A percentile compares a stretch with the other conserved stretches of the same genome.
These are phyloP conservation scores for Tetropium fuscum DNA, from an alignment of 2,888 invertebrate species.

Conservation along the genomic window DNA sequence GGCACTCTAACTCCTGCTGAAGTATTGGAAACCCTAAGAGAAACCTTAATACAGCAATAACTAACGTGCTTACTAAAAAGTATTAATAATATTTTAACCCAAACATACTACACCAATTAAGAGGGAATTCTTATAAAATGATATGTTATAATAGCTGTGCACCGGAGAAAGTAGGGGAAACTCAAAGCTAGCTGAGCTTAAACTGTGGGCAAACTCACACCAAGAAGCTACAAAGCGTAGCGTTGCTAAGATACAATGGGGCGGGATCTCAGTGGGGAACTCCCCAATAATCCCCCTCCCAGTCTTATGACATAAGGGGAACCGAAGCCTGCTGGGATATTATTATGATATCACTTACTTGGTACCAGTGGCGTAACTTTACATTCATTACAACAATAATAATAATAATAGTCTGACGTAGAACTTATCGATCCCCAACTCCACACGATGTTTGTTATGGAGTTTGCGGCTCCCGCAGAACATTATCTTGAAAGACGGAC, in stretches of 20 bases:
- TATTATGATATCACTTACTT: constrained; percentile 24
- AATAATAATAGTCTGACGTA: too few species aligned
- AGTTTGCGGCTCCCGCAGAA: too few species aligned
- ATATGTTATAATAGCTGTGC: constrained; percentile 36
- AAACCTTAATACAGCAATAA: constrained; percentile 18
- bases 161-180: constrained; percentile 45
- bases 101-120: constrained; percentile 39
- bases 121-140: constrained; percentile 38
- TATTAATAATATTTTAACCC: constrained; percentile 37
- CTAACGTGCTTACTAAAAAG: constrained; percentile 21
- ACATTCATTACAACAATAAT: too few species aligned
- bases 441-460: too few species aligned
- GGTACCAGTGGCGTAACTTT: constrained; percentile 5
- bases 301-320: constrained; percentile 19
- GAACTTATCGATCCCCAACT: too few species aligned
- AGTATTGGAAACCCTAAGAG: constrained; percentile 15
- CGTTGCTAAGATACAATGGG: constrained; percentile 64
- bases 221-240: constrained; percentile 55
- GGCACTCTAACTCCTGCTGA: background rate
- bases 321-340: too few species aligned
- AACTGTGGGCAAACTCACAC: constrained; percentile 57
- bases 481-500: too few species aligned
- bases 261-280: constrained; percentile 34
- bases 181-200: constrained; percentile 57
- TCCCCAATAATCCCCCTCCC: constrained; percentile 29